phyloP scores from a whole-genome alignment of 92 coral and sea anemone species.

The Blastomussa wellsi region DNA sequence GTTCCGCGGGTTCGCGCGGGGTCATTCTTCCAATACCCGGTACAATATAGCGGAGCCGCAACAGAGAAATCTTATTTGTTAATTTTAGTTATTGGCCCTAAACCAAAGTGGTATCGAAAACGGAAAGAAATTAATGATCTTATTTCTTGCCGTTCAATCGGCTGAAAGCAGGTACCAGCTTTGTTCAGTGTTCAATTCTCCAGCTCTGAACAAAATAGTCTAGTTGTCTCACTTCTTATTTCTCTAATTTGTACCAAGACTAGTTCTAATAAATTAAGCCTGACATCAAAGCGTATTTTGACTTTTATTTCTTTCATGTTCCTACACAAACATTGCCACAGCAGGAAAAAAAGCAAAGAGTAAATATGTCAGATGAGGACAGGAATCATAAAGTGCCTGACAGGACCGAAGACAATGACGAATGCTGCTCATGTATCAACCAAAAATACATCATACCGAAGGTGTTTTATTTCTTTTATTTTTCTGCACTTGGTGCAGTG shows the following conservation, averaged over 20 bases:
- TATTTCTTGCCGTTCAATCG: not conserved
- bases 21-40: too few relatives aligned
- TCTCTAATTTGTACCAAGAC: not conserved
- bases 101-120: too few relatives aligned
- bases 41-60: too few relatives aligned
- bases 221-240: not conserved
- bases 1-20: too few relatives aligned
- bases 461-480: constrained; percentile 54
- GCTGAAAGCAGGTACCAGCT: not conserved
- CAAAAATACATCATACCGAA: constrained; percentile 43
- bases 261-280: not conserved
- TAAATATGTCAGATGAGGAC: not conserved
- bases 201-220: not conserved
- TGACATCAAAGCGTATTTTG: not conserved
- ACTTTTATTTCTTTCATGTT: not conserved
- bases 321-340: not conserved
- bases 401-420: not conserved
- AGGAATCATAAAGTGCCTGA: not conserved
- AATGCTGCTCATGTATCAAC: constrained; percentile 14
- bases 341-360: not conserved
- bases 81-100: too few relatives aligned
- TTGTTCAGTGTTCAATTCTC: not conserved
- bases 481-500: constrained; percentile 52
- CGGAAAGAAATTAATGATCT: not conserved
- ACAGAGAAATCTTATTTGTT: too few relatives aligned